Evolutionary conservation across 2,113 vertebrate genomes (phyloP).

Genomic region (Campylomormyrus tamandua): DNA sequence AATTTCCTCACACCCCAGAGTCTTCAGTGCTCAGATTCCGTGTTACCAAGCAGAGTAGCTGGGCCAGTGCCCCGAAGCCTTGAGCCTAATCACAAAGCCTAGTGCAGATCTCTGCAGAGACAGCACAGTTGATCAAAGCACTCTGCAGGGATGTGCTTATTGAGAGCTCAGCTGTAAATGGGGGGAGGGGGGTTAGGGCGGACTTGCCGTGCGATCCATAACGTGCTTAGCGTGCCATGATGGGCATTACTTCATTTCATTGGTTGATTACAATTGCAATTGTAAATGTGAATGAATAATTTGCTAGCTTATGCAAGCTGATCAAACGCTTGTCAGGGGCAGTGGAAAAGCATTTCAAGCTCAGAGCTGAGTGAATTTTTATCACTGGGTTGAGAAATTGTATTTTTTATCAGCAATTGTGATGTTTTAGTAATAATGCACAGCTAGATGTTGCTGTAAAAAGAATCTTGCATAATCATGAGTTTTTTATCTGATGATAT

Average conservation of each 20-base stretch:
- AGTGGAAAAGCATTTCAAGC: not conserved
- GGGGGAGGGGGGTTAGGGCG: not conserved
- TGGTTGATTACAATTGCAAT: not conserved
- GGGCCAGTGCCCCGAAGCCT: not conserved
- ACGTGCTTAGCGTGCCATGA: not conserved
- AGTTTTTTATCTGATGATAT: not conserved
- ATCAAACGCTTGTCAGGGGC: not conserved
- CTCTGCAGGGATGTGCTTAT: not conserved
- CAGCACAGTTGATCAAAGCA: not conserved
- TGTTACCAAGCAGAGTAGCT: not conserved
- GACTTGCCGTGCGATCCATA: not conserved
- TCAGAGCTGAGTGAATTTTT: not conserved
- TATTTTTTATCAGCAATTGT: not conserved
- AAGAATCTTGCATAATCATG: not conserved
- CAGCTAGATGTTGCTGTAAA: not conserved
- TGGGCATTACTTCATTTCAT: not conserved
- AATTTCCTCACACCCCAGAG: not conserved
- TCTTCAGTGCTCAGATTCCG: not conserved
- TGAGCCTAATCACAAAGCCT: not conserved
- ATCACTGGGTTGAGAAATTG: not conserved
- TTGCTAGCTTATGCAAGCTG: not conserved
- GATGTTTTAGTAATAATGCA: slow-evolving; percentile 1
- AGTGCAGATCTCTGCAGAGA: not conserved
- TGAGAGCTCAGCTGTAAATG: not conserved
- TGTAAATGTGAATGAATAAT: slow-evolving; percentile 4